These are phyloP conservation scores for Falcunculus frontatus DNA, from an alignment of 2,113 vertebrate species.

Conservation along the genomic window DNA sequence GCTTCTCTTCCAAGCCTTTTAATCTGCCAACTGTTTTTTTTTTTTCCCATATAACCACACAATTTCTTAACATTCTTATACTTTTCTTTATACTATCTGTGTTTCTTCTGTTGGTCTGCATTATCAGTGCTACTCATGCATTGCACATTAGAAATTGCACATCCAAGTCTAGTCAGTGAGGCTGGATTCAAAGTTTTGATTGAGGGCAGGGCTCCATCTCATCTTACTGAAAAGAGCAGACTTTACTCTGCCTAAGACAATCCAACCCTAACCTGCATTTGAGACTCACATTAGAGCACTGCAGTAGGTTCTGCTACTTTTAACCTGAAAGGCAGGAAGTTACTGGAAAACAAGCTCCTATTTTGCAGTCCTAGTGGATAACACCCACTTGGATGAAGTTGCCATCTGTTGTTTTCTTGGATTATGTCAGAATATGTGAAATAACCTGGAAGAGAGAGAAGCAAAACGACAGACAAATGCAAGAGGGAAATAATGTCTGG, in stretches of 20 bases:
- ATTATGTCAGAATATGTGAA: constrained; percentile 6
- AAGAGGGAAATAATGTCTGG: background rate
- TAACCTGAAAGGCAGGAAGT: constrained; percentile 44
- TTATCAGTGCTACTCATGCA: background rate
- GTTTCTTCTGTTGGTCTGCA: background rate
- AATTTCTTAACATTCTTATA: background rate
- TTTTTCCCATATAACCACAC: background rate
- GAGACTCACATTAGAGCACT: background rate
- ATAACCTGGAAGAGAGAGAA: constrained; percentile 25
- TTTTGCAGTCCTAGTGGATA: constrained; percentile 30
- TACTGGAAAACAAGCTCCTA: constrained; percentile 12
- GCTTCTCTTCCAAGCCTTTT: background rate
- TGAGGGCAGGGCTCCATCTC: background rate
- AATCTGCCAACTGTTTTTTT: background rate
- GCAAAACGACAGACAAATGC: background rate
- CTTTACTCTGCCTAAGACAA: background rate
- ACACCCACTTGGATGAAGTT: constrained; percentile 48
- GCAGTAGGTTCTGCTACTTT: constrained; percentile 3
- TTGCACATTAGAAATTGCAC: background rate
- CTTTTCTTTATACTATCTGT: background rate
- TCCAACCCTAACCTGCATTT: background rate
- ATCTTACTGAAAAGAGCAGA: background rate
- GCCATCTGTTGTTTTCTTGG: constrained; percentile 61
- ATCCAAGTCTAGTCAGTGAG: background rate
- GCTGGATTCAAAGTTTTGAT: background rate